Conservation (phyloP, 2,113 vertebrate genomes). For the Varanus salvator region DNA sequence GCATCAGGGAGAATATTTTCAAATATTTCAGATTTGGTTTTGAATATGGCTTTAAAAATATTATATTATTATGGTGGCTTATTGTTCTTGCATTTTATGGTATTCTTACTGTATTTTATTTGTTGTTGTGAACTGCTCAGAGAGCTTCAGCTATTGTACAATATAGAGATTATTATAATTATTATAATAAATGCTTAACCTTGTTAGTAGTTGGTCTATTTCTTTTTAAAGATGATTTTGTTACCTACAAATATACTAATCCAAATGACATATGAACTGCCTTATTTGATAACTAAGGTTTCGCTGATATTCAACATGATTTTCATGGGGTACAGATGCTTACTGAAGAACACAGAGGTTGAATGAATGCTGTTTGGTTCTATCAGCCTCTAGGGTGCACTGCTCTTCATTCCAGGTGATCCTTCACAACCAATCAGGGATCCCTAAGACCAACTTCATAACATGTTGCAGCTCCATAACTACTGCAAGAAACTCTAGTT, state of each 20-base stretch:
- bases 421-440: neutral
- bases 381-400: neutral
- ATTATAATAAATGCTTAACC: neutral
- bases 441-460: neutral
- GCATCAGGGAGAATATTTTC: neutral
- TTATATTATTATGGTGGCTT: no score
- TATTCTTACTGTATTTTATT: no score
- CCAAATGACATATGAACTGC: neutral
- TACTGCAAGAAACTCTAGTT: neutral
- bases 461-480: neutral
- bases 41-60: no score
- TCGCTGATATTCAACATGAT: neutral
- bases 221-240: neutral
- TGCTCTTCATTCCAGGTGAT: neutral
- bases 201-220: neutral
- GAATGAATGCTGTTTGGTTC: neutral
- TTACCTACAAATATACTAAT: neutral
- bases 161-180: no score
- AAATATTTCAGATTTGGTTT: no score
- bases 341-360: neutral
- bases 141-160: no score
- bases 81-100: no score
- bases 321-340: neutral
- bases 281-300: neutral
- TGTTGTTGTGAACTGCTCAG: no score